Base-by-base conservation (phyloP, 1,140 invertebrate genomes). In the Caenorhabditis briggsae region DNA sequence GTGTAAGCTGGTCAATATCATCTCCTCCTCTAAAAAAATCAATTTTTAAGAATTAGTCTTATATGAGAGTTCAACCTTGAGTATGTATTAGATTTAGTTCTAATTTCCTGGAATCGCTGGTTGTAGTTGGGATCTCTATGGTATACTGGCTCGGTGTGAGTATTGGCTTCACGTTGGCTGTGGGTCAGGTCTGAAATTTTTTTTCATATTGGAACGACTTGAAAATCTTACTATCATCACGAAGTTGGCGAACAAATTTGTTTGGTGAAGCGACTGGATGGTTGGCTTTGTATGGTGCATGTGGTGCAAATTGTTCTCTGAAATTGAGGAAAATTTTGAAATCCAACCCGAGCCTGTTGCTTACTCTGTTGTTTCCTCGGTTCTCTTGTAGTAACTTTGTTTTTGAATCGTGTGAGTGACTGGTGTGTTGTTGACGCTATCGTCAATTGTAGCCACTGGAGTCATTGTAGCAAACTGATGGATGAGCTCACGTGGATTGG, bases 401-500 rank as follows among this genome's bases (percentile, higher is more conserved):
- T 90, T 91, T 16, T 90, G 87, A 25, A 85, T 89, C 14, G 87
- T 91, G 9, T 89, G 92, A 8, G 88, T 90, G 23, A 82, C 64
- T 18, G 89, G 87, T 58, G 90, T 86, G 82, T 88, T 88, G 58
- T 89, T 83, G 53, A 85, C 70, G 20, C 53, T 58, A n/a, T 90
- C 90, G 59, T 88, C 89, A 48, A 84, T 88, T 12, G 70, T 78
- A 16, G 90, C 89, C 59, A 91, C 89, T 6, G 90, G 90, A 46
- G 91, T 91, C 48, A 89, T 92, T 46, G 91, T 91, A 20, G 91
- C 91, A 58, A 92, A 91, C 16, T 85, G 90, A 78, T 91, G 91
- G 61, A 91, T 91, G 48, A 91, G 74, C 85, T 91, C 91, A 56
- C 88, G 83, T 11, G 91, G 91, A 85, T 91, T 91, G 16, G 91